Conservation (phyloP, 2,113 vertebrate species). For the Abramis brama region DNA sequence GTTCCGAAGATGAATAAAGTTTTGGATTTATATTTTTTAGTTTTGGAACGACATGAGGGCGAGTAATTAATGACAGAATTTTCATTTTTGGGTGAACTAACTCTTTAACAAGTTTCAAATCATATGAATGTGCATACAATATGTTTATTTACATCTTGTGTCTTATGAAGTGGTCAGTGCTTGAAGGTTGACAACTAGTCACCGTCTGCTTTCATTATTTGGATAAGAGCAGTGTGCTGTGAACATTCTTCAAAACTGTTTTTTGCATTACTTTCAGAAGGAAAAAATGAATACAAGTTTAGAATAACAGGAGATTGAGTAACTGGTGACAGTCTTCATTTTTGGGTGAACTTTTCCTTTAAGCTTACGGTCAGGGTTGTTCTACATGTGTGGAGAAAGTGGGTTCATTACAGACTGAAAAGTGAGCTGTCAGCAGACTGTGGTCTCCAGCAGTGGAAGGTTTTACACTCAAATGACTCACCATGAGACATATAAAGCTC, state of each 20-base stretch:
- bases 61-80: too few species aligned
- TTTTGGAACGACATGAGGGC: too few species aligned
- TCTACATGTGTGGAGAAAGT: not conserved
- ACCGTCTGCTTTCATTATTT: not conserved
- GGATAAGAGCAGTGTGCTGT: not conserved
- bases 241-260: not conserved
- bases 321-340: slow-evolving; percentile 18
- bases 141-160: too few species aligned
- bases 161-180: not conserved
- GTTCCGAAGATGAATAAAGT: too few species aligned
- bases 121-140: too few species aligned
- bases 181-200: not conserved
- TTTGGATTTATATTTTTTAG: too few species aligned
- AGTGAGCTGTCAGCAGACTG: slow-evolving; percentile 38
- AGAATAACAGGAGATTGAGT: slow-evolving; percentile 1
- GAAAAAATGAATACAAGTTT: not conserved
- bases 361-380: slow-evolving; percentile 3
- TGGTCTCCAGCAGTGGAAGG: slow-evolving; percentile 13
- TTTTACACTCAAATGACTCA: slow-evolving; percentile 34
- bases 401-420: slow-evolving; percentile 33
- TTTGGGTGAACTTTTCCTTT: slow-evolving; percentile 14
- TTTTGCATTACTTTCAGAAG: not conserved
- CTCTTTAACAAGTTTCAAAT: too few species aligned
- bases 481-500: slow-evolving; percentile 30
- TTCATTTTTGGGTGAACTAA: too few species aligned